Conservation (phyloP, 2,113 vertebrate genomes). For the Burhinus bistriatus region DNA sequence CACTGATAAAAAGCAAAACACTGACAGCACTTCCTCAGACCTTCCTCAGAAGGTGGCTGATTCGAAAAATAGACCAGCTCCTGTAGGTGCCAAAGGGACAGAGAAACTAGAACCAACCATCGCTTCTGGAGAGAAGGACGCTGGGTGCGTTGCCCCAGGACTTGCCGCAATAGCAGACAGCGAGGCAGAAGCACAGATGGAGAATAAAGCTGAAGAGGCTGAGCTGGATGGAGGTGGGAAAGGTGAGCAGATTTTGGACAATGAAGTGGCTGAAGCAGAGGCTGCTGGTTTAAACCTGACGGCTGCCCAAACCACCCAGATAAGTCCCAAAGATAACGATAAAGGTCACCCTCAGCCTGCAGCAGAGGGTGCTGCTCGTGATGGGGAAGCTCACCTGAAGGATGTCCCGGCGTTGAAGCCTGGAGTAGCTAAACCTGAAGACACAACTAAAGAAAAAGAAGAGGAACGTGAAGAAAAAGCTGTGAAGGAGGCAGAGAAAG, state of each 20-base stretch:
- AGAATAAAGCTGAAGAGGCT: not conserved
- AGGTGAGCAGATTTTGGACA: not conserved
- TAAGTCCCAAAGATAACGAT: not conserved
- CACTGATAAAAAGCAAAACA: accelerated
- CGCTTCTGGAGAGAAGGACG: not conserved
- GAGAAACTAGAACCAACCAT: not conserved
- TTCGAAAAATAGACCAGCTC: not conserved
- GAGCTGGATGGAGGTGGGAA: not conserved
- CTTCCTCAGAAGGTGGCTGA: not conserved
- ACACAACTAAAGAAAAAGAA: not conserved
- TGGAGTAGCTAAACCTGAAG: not conserved
- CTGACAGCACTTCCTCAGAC: not conserved
- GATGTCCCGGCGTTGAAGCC: accelerated
- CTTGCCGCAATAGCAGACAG: not conserved
- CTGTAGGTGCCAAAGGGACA: not conserved
- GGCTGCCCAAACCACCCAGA: not conserved
- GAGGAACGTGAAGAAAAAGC: not conserved
- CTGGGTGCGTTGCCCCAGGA: not conserved
- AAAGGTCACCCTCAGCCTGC: not conserved
- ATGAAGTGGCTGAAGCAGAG: not conserved
- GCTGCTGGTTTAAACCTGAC: not conserved
- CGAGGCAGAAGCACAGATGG: not conserved
- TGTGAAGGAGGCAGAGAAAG: conserved; percentile 1
- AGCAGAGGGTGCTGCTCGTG: not conserved
- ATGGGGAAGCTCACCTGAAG: not conserved